Base-by-base conservation (phyloP, 1,140 invertebrate species). In the Akabosia matsudoensis region DNA sequence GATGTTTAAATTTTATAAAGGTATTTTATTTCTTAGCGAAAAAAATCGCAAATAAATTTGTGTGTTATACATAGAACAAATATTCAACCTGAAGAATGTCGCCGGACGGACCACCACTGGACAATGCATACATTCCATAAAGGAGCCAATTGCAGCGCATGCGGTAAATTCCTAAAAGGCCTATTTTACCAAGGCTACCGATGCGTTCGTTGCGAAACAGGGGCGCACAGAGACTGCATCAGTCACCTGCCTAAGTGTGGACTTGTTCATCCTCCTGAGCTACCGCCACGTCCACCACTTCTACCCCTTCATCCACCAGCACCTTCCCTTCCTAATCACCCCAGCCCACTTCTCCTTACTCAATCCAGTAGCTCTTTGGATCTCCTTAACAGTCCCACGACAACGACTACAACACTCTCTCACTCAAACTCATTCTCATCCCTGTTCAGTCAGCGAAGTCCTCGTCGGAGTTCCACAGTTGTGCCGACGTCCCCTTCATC, bases 141-240 rank as follows among this genome's bases (percentile, higher is more conserved):
- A 82, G 92, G 95, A 0, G 89, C 89, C 33, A 90, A 88, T 33
- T 97, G 95, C 85, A 88, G 90, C 73, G 88, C 91, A 81, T 97
- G 95, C 84, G 90, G 90, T 24, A 95, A 95, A 84, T 93, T 96
- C 78, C 87, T 96, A 2, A 95, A 95, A 85, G 97, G 96, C 28
- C 88, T 77, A 4, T 79, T 82, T 74, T 81, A 82, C 18, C 85
- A 93, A 89, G 93, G 93, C 56, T 94, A 94, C 82, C 87, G 88
- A 76, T 94, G 93, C 83, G 89, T 90, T 34, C 67, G 74, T 34
- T 80, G 76, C 73, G 64, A 56, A 56, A 61, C 76, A 31, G 30
- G 26, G 51, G 80, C 74, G 33, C 82, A 79, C 33, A 76, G 79
- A 31, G 76, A 76, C 34, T 79, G 78, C 52, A 78, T 78, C 18